phyloP scores from a whole-genome alignment of 2,888 invertebrate genomes.

The Omphaloscelis lunosa region DNA sequence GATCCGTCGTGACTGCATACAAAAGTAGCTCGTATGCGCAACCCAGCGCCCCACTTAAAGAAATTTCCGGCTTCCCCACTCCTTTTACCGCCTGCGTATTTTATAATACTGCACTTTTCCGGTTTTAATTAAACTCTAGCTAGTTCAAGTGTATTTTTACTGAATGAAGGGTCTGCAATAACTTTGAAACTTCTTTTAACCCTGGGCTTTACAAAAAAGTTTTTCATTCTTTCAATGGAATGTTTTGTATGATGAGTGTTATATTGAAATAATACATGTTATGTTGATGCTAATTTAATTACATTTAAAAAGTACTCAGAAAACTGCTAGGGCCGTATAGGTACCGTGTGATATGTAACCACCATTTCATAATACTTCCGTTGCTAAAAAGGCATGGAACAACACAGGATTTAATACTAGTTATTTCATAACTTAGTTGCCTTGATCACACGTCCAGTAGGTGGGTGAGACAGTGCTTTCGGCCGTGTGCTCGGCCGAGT shows the following conservation, averaged over 20 bases:
- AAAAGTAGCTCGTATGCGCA: constrained; percentile 29
- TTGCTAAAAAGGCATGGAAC: no score
- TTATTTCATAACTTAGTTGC: no score
- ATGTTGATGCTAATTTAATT: background rate
- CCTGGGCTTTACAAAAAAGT: constrained; percentile 24
- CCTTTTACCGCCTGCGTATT: constrained; percentile 72
- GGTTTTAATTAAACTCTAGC: constrained; percentile 85
- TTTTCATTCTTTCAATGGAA: constrained; percentile 25
- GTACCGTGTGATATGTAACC: no score
- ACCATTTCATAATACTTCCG: no score
- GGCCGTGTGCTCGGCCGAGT: no score
- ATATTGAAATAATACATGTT: background rate
- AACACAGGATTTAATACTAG: no score
- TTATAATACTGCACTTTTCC: constrained; percentile 76
- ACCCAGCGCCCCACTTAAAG: constrained; percentile 52
- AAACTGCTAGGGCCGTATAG: no score
- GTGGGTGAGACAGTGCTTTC: no score
- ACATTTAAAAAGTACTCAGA: background rate
- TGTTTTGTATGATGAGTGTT: constrained; percentile 9
- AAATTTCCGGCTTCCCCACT: constrained; percentile 68
- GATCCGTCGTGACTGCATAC: background rate
- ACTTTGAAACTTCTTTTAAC: constrained; percentile 53
- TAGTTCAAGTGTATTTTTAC: constrained; percentile 76
- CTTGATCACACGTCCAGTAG: no score
- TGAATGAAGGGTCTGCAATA: constrained; percentile 71